phyloP scores from a whole-genome alignment of 2,113 vertebrate species.

The Sisor rabdophorus region DNA sequence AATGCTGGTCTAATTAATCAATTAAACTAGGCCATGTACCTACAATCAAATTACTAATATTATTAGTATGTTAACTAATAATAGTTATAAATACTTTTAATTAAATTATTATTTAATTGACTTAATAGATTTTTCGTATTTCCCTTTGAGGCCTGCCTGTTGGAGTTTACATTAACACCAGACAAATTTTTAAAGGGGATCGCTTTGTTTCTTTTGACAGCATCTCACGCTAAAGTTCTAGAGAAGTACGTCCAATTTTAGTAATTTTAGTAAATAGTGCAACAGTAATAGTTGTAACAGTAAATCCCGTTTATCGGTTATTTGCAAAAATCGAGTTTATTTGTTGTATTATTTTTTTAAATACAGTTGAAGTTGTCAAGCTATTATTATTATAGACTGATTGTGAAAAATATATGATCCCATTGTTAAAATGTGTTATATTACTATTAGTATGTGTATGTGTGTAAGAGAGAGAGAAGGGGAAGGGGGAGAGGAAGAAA shows the following conservation, averaged over 20 bases:
- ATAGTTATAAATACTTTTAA: background rate
- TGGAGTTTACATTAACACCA: constrained; percentile 23
- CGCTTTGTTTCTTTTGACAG: background rate
- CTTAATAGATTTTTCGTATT: background rate
- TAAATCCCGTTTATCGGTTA: background rate
- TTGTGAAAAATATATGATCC: background rate
- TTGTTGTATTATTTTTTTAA: too few relatives aligned
- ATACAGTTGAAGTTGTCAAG: background rate
- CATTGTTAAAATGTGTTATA: background rate
- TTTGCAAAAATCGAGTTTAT: background rate
- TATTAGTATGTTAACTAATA: background rate
- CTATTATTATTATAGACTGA: background rate
- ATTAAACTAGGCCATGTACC: constrained; percentile 9
- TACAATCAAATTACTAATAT: background rate
- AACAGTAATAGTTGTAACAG: background rate
- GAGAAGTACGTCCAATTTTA: background rate
- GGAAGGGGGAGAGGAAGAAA: background rate
- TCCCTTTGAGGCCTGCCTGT: constrained; percentile 15
- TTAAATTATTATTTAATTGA: background rate
- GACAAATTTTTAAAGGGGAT: background rate
- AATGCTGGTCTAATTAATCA: constrained; percentile 14
- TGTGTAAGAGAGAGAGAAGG: constrained; percentile 11
- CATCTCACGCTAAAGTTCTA: background rate
- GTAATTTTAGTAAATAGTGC: background rate
- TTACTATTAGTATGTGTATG: constrained; percentile 10